These are phyloP conservation scores for Sternarchorhynchus goeldii DNA, from an alignment of 2,797 vertebrate genomes.

Conservation along the genomic window DNA sequence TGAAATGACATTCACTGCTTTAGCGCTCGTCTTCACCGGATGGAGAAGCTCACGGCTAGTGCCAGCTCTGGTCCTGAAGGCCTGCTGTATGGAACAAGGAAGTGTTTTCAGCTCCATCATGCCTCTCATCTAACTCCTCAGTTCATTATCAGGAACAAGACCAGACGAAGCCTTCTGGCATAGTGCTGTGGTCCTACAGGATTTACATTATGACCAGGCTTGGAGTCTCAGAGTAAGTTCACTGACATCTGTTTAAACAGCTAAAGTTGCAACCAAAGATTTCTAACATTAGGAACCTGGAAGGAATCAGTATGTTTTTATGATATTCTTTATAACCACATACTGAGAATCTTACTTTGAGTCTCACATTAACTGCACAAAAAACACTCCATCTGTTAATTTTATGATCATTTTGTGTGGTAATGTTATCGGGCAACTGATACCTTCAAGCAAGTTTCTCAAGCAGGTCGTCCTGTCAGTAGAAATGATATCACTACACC, in stretches of 20 bases:
- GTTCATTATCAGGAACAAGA: neutral
- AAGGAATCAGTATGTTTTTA: neutral
- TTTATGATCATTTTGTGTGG: neutral
- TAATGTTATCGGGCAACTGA: neutral
- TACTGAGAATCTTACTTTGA: neutral
- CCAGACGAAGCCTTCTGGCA: neutral
- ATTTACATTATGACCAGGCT: neutral
- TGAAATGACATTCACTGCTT: conserved; percentile 28
- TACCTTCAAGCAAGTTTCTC: neutral
- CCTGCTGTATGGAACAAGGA: too few species aligned
- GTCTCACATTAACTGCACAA: neutral
- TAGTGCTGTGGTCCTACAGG: neutral
- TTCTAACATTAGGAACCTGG: neutral
- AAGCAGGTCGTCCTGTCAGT: neutral
- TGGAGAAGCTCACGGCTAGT: neutral
- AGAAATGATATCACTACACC: neutral
- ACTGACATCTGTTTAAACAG: neutral
- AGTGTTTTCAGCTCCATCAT: neutral
- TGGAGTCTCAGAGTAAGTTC: neutral
- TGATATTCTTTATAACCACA: neutral
- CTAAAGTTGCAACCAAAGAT: neutral
- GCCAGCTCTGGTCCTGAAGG: neutral
- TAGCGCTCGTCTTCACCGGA: neutral
- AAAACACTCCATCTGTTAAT: neutral
- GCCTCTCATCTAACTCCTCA: neutral